phyloP scores from a whole-genome alignment of 2,888 invertebrate species.

The Chloroclystis v-ata region DNA sequence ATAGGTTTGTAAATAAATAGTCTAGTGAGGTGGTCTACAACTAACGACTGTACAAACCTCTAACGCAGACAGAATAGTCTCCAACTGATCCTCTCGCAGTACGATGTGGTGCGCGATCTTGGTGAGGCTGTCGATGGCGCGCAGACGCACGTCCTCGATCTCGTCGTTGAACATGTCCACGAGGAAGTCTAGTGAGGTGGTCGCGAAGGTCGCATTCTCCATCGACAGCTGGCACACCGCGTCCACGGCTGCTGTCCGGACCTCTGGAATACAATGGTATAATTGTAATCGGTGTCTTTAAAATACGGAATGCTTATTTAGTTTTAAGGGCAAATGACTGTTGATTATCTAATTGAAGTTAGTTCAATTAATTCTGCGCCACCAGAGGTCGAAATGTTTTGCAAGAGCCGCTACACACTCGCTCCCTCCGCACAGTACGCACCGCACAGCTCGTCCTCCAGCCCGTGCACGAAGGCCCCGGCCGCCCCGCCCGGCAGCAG shows the following conservation, averaged over 20 bases:
- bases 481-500: conserved; percentile 96
- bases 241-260: conserved; percentile 95
- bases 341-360: too few relatives aligned
- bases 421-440: neutral
- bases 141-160: conserved; percentile 96
- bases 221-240: conserved; percentile 93
- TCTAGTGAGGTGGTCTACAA: too few relatives aligned
- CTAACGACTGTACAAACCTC: conserved; percentile 81
- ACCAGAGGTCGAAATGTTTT: conserved; percentile 94
- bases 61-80: conserved; percentile 95
- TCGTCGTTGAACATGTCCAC: conserved; percentile 99
- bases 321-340: too few relatives aligned
- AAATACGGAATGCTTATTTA: too few relatives aligned
- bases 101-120: conserved; percentile 93
- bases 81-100: conserved; percentile 95
- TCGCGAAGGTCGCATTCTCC: conserved; percentile 90
- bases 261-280: conserved; percentile 79
- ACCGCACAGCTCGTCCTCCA: conserved; percentile 97
- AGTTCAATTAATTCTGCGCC: too few relatives aligned
- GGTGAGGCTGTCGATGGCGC: conserved; percentile 95
- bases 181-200: conserved; percentile 93
- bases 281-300: too few relatives aligned
- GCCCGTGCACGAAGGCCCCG: conserved; percentile 98
- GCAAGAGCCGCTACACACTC: conserved; percentile 69
- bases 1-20: too few relatives aligned